Percentiles rank a stretch among this genome's conserved stretches.
Evolutionary conservation across 2,113 vertebrate genomes (phyloP).

Genomic region (Anhinga rufa): DNA sequence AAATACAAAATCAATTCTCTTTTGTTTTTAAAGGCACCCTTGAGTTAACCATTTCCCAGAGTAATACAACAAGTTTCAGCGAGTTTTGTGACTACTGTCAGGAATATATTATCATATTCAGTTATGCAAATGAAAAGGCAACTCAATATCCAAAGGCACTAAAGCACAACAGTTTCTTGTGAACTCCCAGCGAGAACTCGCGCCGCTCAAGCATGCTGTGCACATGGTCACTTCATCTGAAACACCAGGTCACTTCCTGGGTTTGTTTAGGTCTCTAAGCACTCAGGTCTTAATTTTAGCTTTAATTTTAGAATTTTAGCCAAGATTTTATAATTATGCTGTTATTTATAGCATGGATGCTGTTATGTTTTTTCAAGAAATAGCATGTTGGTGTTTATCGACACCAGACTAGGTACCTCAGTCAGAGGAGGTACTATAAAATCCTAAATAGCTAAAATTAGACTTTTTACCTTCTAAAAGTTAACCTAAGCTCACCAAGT

Average conservation of each 20-base stretch:
- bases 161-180: neutral
- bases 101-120: neutral
- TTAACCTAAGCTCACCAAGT: neutral
- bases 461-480: neutral
- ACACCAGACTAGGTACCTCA: neutral
- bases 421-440: neutral
- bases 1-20: neutral
- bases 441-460: neutral
- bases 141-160: neutral
- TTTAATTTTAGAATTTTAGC: neutral
- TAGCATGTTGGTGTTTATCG: neutral
- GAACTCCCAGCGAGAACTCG: neutral
- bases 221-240: neutral
- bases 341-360: neutral
- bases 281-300: neutral
- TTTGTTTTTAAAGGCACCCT: neutral
- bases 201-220: neutral
- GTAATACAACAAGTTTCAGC: neutral
- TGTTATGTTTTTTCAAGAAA: neutral
- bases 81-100: neutral
- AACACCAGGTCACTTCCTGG: neutral
- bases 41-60: neutral
- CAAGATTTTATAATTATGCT: neutral
- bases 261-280: neutral
- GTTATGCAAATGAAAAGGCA: neutral